Conservation (phyloP, 2,888 invertebrate species). For the Tortricodes alternella region DNA sequence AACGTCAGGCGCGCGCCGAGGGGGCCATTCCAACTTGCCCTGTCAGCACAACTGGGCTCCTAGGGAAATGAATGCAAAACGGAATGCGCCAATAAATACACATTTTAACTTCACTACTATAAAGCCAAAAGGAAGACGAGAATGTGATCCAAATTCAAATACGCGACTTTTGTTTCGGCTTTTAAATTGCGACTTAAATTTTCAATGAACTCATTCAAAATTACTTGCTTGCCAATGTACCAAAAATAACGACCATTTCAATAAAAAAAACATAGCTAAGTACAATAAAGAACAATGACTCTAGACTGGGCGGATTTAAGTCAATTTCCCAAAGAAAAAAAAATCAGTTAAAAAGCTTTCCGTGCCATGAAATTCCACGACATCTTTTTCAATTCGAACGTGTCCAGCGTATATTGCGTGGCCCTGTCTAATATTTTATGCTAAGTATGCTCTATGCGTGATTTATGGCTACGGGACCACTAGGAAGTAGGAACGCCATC, state of each 20-base stretch:
- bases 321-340: neutral
- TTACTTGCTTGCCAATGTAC: too few species aligned
- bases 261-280: too few species aligned
- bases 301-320: neutral
- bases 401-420: slow-evolving; percentile 6
- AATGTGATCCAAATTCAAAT: too few species aligned
- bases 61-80: slow-evolving; percentile 50
- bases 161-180: too few species aligned
- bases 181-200: too few species aligned
- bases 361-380: neutral
- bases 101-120: neutral
- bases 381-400: neutral
- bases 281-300: too few species aligned
- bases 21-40: slow-evolving; percentile 17
- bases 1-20: slow-evolving; percentile 29
- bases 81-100: slow-evolving; percentile 16
- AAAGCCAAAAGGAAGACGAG: neutral
- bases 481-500: slow-evolving; percentile 16
- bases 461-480: slow-evolving; percentile 16
- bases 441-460: slow-evolving; percentile 14
- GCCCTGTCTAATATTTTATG: slow-evolving; percentile 15
- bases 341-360: too few species aligned
- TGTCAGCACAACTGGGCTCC: slow-evolving; percentile 24
- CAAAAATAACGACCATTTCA: too few species aligned
- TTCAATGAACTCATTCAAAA: too few species aligned